phyloP scores from a whole-genome alignment of 2,113 vertebrate species.

The Mustela nigripes region DNA sequence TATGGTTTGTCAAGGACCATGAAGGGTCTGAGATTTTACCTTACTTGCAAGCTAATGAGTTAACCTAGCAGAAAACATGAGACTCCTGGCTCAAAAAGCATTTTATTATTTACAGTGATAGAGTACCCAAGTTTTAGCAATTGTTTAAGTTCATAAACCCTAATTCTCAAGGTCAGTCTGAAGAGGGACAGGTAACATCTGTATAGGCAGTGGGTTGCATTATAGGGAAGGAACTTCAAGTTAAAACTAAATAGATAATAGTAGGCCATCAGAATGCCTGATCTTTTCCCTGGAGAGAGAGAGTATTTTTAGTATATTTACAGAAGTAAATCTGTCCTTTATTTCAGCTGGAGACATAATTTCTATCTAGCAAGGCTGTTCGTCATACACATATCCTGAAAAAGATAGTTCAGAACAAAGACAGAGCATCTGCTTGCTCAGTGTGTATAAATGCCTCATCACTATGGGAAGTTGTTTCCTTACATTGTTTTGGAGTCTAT shows the following conservation, averaged over 20 bases:
- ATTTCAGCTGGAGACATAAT: not conserved
- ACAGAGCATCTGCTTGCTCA: not conserved
- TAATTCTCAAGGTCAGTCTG: not conserved
- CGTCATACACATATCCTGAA: not conserved
- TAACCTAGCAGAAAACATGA: constrained; percentile 16
- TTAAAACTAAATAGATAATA: constrained; percentile 32
- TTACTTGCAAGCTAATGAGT: constrained; percentile 1
- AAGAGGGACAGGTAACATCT: not conserved
- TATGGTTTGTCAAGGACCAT: not conserved
- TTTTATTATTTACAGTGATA: constrained; percentile 21
- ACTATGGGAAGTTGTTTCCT: not conserved
- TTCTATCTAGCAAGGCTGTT: not conserved
- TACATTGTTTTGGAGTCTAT: not conserved
- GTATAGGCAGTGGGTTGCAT: not conserved
- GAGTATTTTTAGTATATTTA: constrained; percentile 31
- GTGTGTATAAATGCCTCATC: not conserved
- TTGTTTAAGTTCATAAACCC: not conserved
- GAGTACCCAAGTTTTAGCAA: not conserved
- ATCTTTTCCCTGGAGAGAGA: not conserved
- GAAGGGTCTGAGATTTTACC: constrained; percentile 14
- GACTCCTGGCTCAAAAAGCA: not conserved
- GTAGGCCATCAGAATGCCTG: not conserved
- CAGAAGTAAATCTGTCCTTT: not conserved
- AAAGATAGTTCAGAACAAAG: constrained; percentile 26
- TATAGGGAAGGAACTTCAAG: not conserved